phyloP scores from a whole-genome alignment of 2,888 invertebrate species.

The Meteorus colon region DNA sequence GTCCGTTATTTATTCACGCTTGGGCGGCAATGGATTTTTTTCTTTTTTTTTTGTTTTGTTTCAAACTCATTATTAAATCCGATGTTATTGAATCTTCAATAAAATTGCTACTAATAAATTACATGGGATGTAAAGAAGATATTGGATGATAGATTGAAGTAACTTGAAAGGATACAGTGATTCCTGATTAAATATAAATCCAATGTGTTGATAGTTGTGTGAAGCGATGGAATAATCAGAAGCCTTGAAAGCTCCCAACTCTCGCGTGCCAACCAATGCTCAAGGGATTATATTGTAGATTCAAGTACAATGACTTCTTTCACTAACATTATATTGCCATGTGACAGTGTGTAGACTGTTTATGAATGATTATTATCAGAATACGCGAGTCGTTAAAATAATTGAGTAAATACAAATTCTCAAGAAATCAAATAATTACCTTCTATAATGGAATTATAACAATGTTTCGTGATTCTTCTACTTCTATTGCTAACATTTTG shows the following conservation, averaged over 20 bases:
- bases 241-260: constrained; percentile 33
- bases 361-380: no score
- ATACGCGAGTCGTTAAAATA: no score
- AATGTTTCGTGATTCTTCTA: no score
- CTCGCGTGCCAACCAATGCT: constrained; percentile 27
- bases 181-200: constrained; percentile 1
- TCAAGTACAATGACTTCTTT: constrained; percentile 38
- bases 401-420: no score
- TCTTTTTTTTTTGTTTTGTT: neutral
- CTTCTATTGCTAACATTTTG: no score
- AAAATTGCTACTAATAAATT: neutral
- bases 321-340: neutral
- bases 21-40: constrained; percentile 27
- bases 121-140: neutral
- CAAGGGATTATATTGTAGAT: constrained; percentile 32
- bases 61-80: neutral
- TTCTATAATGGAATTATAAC: no score
- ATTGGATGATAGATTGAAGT: neutral
- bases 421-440: no score
- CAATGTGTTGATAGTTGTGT: constrained; percentile 4
- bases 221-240: constrained; percentile 26
- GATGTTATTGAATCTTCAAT: neutral
- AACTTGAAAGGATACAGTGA: neutral
- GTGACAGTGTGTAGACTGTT: neutral
- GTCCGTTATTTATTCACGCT: constrained; percentile 34